phyloP scores from a whole-genome alignment of 2,888 invertebrate genomes.

The Globia sparganii region DNA sequence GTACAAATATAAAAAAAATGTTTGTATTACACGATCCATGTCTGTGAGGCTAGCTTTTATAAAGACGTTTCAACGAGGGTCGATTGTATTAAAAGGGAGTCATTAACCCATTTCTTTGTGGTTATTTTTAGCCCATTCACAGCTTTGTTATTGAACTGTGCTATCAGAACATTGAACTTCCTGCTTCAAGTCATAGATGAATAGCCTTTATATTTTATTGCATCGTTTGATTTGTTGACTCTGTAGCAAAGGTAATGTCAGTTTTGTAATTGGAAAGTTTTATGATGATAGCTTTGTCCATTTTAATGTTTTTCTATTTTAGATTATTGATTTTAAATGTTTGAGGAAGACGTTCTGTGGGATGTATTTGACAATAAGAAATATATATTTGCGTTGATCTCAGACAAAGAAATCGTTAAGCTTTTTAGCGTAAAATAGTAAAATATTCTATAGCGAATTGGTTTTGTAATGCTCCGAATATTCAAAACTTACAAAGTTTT shows the following conservation, averaged over 20 bases:
- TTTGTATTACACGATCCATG: constrained; percentile 44
- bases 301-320: constrained; percentile 39
- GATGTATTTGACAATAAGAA: background rate
- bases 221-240: constrained; percentile 60
- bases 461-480: no score
- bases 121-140: constrained; percentile 82
- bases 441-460: no score
- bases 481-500: no score
- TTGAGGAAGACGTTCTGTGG: background rate
- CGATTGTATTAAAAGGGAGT: constrained; percentile 78
- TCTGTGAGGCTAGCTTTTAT: constrained; percentile 54
- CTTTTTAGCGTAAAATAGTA: background rate
- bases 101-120: constrained; percentile 84
- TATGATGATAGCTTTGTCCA: constrained; percentile 5
- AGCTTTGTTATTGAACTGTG: constrained; percentile 72
- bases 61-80: constrained; percentile 64
- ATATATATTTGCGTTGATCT: background rate
- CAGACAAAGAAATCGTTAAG: no score
- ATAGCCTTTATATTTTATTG: constrained; percentile 41
- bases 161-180: constrained; percentile 72
- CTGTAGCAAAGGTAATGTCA: constrained; percentile 56
- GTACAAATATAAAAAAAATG: constrained; percentile 43
- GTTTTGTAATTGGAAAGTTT: constrained; percentile 44
- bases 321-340: constrained; percentile 24
- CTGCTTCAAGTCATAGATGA: constrained; percentile 50